Evolutionary conservation across 2,888 invertebrate species (phyloP).

Genomic region (Ethmia dodecea): DNA sequence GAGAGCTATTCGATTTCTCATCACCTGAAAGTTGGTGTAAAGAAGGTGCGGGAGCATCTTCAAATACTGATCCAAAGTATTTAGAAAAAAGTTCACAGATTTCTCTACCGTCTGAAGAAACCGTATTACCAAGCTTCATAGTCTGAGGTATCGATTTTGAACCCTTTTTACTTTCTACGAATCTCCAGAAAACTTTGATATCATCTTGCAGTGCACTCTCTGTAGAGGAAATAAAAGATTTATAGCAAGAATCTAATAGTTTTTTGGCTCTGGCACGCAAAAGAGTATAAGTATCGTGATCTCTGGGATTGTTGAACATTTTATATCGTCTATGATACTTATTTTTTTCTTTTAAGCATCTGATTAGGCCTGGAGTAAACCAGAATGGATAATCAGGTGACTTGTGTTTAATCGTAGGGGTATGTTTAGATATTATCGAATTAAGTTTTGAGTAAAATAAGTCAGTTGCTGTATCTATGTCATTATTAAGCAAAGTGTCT

Average conservation of each 20-base stretch:
- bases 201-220: conserved; percentile 5
- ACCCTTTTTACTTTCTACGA: conserved; percentile 8
- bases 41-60: too few relatives aligned
- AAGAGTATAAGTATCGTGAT: conserved; percentile 12
- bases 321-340: conserved; percentile 11
- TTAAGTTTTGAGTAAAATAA: not conserved
- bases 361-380: conserved; percentile 7
- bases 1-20: too few relatives aligned
- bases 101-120: conserved; percentile 1
- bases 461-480: not conserved
- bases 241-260: conserved; percentile 5
- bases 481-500: conserved; percentile 1
- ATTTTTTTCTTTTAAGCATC: conserved; percentile 11
- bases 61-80: too few relatives aligned
- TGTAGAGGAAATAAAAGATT: conserved; percentile 1
- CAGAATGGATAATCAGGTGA: conserved; percentile 9
- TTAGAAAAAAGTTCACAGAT: conserved; percentile 15
- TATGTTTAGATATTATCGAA: conserved; percentile 4
- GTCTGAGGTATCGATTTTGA: not conserved
- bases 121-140: conserved; percentile 1
- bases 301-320: conserved; percentile 10
- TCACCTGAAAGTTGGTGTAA: too few relatives aligned
- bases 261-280: conserved; percentile 9
- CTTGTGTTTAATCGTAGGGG: not conserved
- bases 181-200: conserved; percentile 11